Base-by-base conservation (phyloP, 2,113 vertebrate genomes). In the Megaleporinus macrocephalus region DNA sequence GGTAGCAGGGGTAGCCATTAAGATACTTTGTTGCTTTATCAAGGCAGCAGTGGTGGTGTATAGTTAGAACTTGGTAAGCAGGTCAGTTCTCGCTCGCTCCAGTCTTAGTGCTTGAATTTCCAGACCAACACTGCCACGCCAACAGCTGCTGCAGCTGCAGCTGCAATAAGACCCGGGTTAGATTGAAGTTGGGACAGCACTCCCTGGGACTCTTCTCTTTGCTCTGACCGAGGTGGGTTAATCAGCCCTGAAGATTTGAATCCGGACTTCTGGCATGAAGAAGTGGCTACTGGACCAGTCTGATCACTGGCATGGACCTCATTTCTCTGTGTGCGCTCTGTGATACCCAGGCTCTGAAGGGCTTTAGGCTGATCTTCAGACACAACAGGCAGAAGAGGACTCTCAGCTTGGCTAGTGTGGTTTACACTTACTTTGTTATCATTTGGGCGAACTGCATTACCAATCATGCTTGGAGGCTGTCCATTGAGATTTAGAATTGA, bases 101-200 rank as follows among this genome's bases (percentile, higher is more conserved):
- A 18, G 26, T 51, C 29, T 91, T 85, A 92, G 26, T 90, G 71
- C 75, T 83, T 93, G 18, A 90, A 81, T 87, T 66, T 94, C 90
- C 90, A 92, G 3, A 83, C 70, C 66, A 92, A 76, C 0, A 88
- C 90, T 71, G 79, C 85, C 73, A 83, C 82, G 0, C 80, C 87
- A 33, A 94, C 78, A 29, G 85, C 91, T 71, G 86, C 89, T 71
- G 86, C 89, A 47, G 86, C 89, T 71, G 86, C 89, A 47, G 88
- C 92, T 0, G 83, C 81, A 78, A 91, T n/a, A 72, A 91, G 5
- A 6, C 53, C 6, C 47, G 88, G 88, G 81, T 91, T 88, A 36
- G 76, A 68, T 3, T 84, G 86, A n/a, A 61, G 3, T 1, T n/a
- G 55, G 6, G 24, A 3, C 4, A 20, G 14, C 49, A 51, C 2